Conservation (phyloP, 1,140 invertebrate genomes). For the Bradysia coprophila region DNA sequence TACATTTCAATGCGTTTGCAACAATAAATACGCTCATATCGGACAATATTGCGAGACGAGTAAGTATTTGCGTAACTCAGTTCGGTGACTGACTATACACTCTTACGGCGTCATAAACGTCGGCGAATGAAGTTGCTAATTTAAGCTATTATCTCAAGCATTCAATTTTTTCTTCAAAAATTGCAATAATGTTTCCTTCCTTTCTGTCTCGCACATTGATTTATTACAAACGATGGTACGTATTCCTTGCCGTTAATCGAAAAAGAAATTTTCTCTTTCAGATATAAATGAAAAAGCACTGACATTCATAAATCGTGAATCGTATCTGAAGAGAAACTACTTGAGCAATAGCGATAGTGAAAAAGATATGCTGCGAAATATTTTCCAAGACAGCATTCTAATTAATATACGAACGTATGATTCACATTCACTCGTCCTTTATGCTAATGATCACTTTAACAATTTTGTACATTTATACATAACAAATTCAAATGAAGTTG, state of each 20-base stretch:
- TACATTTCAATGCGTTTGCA: constrained; percentile 74
- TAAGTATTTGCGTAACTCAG: too few species aligned
- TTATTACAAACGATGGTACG: too few species aligned
- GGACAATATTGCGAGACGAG: constrained; percentile 78
- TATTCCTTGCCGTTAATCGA: too few species aligned
- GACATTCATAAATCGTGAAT: constrained; percentile 64
- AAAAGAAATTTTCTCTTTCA: too few species aligned
- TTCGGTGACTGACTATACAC: too few species aligned
- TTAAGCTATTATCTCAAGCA: too few species aligned
- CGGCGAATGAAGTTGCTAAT: too few species aligned
- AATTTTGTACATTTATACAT: constrained; percentile 87
- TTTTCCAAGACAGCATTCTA: constrained; percentile 59
- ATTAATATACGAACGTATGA: constrained; percentile 79
- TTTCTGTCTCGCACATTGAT: too few species aligned
- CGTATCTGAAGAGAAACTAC: constrained; percentile 63
- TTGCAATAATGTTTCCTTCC: too few species aligned
- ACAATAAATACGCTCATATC: constrained; percentile 78
- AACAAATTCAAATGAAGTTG: constrained; percentile 47
- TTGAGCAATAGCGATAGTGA: constrained; percentile 39
- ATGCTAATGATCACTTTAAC: constrained; percentile 82
- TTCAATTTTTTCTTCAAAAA: too few species aligned
- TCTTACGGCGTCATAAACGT: too few species aligned
- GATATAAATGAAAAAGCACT: constrained; percentile 79
- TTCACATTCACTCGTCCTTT: constrained; percentile 60
- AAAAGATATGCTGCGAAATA: constrained; percentile 44